These are phyloP conservation scores for Drosophila flavopinicola DNA, from an alignment of 2,888 invertebrate species.

Conservation along the genomic window DNA sequence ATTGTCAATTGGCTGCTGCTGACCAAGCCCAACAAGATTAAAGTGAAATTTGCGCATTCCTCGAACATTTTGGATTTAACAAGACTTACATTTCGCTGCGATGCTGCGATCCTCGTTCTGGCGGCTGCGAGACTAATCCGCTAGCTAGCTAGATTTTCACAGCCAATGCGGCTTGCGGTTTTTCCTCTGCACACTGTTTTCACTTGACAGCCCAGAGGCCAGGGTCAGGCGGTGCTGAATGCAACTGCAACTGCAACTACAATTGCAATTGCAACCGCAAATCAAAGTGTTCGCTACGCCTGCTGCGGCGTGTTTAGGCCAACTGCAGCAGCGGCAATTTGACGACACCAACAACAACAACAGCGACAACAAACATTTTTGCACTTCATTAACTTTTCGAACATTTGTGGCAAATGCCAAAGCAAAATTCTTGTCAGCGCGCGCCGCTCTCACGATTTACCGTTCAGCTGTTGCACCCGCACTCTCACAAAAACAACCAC, in stretches of 20 bases:
- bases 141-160: conserved; percentile 37
- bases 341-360: conserved; percentile 41
- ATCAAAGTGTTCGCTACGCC: conserved; percentile 57
- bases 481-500: conserved; percentile 30
- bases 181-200: conserved; percentile 61
- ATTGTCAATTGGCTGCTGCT: conserved; percentile 19
- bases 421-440: conserved; percentile 53
- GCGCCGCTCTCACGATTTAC: conserved; percentile 46
- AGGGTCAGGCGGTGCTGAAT: conserved; percentile 35
- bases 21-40: conserved; percentile 4
- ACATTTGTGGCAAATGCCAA: conserved; percentile 66
- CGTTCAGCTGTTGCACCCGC: conserved; percentile 38
- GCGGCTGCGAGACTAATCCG: conserved; percentile 44
- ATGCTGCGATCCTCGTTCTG: conserved; percentile 16
- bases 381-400: conserved; percentile 76
- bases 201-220: conserved; percentile 57
- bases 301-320: conserved; percentile 34
- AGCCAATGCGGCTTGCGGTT: conserved; percentile 30
- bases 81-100: conserved; percentile 33
- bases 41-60: conserved; percentile 34
- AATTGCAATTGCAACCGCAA: conserved; percentile 47
- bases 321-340: conserved; percentile 38
- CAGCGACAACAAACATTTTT: conserved; percentile 63
- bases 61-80: conserved; percentile 20
- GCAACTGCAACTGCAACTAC: conserved; percentile 13